Conservation (phyloP, 1,140 invertebrate genomes). For the Lanistes nyassanus region DNA sequence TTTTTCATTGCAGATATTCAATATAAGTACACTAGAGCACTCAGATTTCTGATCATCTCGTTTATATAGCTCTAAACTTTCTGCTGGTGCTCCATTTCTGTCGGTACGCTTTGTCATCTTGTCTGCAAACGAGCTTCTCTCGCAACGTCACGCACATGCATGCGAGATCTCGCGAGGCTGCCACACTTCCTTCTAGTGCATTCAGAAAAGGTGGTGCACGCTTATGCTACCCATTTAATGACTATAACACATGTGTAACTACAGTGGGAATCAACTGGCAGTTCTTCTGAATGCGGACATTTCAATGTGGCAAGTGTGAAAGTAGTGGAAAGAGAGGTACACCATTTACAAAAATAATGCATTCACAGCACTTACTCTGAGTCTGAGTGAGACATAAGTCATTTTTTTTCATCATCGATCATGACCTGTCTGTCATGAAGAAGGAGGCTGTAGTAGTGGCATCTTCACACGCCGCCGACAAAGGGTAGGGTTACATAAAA, state of each 20-base stretch:
- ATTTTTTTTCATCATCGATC: too few relatives aligned
- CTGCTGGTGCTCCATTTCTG: neutral
- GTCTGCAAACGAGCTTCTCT: conserved; percentile 18
- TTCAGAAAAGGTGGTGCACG: conserved; percentile 11
- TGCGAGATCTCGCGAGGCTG: conserved; percentile 13
- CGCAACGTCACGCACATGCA: conserved; percentile 14
- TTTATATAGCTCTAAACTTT: too few relatives aligned
- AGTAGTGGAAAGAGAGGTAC: conserved; percentile 1
- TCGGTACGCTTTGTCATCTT: neutral
- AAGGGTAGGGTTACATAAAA: too few relatives aligned
- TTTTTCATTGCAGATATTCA: too few relatives aligned
- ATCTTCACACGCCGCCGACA: too few relatives aligned
- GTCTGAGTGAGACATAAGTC: too few relatives aligned
- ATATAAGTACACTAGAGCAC: too few relatives aligned
- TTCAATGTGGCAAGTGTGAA: conserved; percentile 22
- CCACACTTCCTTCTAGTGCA: neutral
- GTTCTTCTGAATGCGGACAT: neutral
- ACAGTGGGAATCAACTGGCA: too few relatives aligned
- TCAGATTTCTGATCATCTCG: too few relatives aligned
- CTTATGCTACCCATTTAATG: neutral
- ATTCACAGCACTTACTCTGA: neutral
- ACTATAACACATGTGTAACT: too few relatives aligned
- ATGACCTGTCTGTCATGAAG: too few relatives aligned
- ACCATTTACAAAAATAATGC: neutral
- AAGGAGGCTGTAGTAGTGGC: too few relatives aligned